Conservation (phyloP, 2,113 vertebrate species). For the Monopterus albus region DNA sequence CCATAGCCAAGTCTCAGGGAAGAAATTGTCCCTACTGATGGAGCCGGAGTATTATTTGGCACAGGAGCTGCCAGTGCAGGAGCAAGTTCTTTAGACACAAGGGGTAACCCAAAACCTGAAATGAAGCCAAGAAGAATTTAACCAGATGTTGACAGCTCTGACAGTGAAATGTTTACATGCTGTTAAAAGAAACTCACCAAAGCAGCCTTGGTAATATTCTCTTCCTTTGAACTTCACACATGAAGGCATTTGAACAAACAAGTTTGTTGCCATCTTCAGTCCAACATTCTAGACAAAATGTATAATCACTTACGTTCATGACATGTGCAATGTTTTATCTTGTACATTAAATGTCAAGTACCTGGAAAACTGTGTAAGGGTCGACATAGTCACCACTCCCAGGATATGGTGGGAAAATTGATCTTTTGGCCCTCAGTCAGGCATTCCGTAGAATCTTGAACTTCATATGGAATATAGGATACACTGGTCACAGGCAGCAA, state of each 20-base stretch:
- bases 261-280: conserved; percentile 82
- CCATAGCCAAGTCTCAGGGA: conserved; percentile 93
- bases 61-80: no score
- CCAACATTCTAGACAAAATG: conserved; percentile 81
- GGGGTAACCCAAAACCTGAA: no score
- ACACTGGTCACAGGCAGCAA: conserved; percentile 57
- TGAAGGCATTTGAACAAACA: conserved; percentile 36
- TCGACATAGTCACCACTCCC: background rate
- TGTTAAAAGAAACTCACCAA: conserved; percentile 49
- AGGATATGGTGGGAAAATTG: background rate
- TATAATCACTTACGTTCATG: background rate
- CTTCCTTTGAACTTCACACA: conserved; percentile 58
- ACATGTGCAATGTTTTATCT: background rate
- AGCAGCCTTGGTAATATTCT: conserved; percentile 13
- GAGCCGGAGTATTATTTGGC: no score
- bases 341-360: conserved; percentile 14
- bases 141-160: rapidly evolving
- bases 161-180: background rate
- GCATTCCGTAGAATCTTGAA: conserved; percentile 46
- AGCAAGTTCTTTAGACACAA: no score
- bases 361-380: conserved; percentile 62
- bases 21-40: conserved; percentile 71
- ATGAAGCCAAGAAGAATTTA: no score
- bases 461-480: conserved; percentile 10
- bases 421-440: conserved; percentile 61